phyloP scores from a whole-genome alignment of 1,140 invertebrate genomes.

The Pseudomyrmex cubaensis region DNA sequence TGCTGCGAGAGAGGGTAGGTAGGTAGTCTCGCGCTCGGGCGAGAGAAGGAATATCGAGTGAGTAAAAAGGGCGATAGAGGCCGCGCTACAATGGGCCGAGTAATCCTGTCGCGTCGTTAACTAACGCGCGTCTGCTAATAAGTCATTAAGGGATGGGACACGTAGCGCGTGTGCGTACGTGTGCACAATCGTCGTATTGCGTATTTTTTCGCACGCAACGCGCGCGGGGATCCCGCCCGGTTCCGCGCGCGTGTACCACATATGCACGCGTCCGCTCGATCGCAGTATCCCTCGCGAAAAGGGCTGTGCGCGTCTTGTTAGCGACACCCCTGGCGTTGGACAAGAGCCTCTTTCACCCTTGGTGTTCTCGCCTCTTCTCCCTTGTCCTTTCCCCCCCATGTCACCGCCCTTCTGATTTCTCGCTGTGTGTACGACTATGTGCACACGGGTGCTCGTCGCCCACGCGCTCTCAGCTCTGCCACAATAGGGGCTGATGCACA shows the following conservation, averaged over 20 bases:
- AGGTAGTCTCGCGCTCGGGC: neutral
- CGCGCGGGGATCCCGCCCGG: conserved; percentile 61
- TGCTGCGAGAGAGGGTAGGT: conserved; percentile 5
- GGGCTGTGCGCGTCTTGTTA: conserved; percentile 82
- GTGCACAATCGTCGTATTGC: conserved; percentile 38
- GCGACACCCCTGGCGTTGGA: conserved; percentile 84
- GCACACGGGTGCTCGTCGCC: conserved; percentile 8
- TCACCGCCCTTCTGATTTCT: conserved; percentile 18
- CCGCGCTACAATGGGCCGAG: conserved; percentile 66
- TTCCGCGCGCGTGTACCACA: conserved; percentile 25
- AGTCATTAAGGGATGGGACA: conserved; percentile 80
- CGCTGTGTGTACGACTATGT: conserved; percentile 22
- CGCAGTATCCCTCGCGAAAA: conserved; percentile 64
- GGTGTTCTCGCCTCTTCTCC: neutral
- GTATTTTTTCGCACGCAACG: conserved; percentile 75
- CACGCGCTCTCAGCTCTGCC: conserved; percentile 14
- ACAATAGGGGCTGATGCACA: conserved; percentile 56
- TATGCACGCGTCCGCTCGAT: conserved; percentile 54
- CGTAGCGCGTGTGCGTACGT: conserved; percentile 58
- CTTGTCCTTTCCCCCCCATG: neutral
- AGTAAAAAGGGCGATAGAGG: conserved; percentile 51
- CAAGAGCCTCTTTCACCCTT: conserved; percentile 82
- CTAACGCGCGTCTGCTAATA: conserved; percentile 80
- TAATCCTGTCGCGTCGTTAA: conserved; percentile 79
- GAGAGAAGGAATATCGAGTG: conserved; percentile 23